These are phyloP conservation scores for Drosophila nr. medialis DNA, from an alignment of 2,888 invertebrate species.

Conservation along the genomic window DNA sequence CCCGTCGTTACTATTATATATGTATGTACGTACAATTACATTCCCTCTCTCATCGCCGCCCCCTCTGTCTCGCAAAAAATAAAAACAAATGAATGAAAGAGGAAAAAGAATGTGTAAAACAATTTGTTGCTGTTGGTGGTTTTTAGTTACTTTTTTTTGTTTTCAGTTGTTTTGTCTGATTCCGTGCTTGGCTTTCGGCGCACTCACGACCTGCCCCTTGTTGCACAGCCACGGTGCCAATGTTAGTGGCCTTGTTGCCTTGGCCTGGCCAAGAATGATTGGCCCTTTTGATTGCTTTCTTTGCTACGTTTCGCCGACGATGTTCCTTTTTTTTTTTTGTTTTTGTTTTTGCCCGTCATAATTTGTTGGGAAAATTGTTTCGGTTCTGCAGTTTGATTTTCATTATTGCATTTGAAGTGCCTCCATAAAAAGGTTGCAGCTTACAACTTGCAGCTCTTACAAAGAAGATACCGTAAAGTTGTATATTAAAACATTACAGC, in stretches of 20 bases:
- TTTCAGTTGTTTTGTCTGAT: slow-evolving; percentile 24
- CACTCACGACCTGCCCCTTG: slow-evolving; percentile 55
- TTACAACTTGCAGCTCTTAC: background rate
- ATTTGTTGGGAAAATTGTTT: slow-evolving; percentile 65
- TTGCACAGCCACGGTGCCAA: slow-evolving; percentile 13
- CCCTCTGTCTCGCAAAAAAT: background rate
- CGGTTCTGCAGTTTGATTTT: slow-evolving; percentile 57
- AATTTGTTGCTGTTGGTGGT: slow-evolving; percentile 39
- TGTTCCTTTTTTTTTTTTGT: slow-evolving; percentile 3
- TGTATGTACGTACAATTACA: slow-evolving; percentile 41
- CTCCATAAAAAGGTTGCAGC: slow-evolving; percentile 35
- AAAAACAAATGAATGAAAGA: background rate
- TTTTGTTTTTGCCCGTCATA: slow-evolving; percentile 37
- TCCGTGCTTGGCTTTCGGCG: slow-evolving; percentile 49
- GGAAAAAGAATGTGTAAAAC: slow-evolving; percentile 39
- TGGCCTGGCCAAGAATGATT: slow-evolving; percentile 47
- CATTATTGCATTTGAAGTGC: slow-evolving; percentile 40
- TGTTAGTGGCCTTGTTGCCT: slow-evolving; percentile 18
- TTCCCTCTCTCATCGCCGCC: background rate
- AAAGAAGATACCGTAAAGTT: background rate
- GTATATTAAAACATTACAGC: background rate
- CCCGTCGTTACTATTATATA: slow-evolving; percentile 24
- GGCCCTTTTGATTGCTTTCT: slow-evolving; percentile 64
- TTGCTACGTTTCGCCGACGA: slow-evolving; percentile 28
- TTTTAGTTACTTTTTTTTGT: slow-evolving; percentile 10